These are phyloP conservation scores for Molossus alvarezi DNA, from an alignment of 2,797 vertebrate species.

Conservation along the genomic window DNA sequence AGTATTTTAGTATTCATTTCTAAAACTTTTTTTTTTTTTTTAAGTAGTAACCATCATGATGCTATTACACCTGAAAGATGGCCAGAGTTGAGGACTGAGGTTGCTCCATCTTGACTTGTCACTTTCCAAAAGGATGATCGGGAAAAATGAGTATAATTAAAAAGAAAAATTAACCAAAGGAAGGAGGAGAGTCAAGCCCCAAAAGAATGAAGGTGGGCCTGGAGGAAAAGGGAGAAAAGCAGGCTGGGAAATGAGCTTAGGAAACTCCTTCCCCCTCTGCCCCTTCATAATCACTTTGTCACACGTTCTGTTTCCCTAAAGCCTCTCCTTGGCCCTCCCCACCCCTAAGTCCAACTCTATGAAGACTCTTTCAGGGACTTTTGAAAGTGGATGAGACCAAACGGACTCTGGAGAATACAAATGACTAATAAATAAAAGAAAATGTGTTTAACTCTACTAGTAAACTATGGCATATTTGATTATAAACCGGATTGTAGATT, in stretches of 20 bases:
- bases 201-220: neutral
- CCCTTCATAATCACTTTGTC: neutral
- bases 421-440: neutral
- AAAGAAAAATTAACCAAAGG: neutral
- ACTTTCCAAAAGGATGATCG: slow-evolving; percentile 3
- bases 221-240: neutral
- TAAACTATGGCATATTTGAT: slow-evolving; percentile 11
- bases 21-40: neutral
- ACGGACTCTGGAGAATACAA: neutral
- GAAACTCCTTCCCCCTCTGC: neutral
- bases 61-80: neutral
- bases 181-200: neutral
- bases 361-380: neutral
- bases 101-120: neutral
- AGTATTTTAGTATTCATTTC: slow-evolving; percentile 14
- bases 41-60: neutral
- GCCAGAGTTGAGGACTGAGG: neutral
- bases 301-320: neutral
- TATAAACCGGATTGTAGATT: neutral
- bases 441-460: neutral
- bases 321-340: neutral
- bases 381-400: neutral
- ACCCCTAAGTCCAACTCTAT: no score
- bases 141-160: neutral
- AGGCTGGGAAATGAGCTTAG: neutral